These are phyloP conservation scores for Megalops atlanticus DNA, from an alignment of 2,113 vertebrate species.

Conservation along the genomic window DNA sequence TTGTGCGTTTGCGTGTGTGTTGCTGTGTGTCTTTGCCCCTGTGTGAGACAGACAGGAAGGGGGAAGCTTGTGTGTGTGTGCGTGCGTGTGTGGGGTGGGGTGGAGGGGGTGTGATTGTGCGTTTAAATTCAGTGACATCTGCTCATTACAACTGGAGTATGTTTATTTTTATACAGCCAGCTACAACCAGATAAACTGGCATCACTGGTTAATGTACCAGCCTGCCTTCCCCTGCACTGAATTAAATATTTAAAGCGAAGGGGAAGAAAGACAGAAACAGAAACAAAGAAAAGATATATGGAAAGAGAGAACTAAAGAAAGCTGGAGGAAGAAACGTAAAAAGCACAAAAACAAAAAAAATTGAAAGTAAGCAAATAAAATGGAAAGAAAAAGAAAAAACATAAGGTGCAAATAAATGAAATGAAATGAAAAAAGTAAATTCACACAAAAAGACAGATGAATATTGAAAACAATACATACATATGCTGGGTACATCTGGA, in stretches of 20 bases:
- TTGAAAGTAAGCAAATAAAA: neutral
- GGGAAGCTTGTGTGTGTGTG: conserved; percentile 51
- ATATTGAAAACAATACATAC: too few species aligned
- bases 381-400: neutral
- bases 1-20: neutral
- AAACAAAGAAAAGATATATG: neutral
- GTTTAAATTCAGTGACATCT: conserved; percentile 71
- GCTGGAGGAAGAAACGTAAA: neutral
- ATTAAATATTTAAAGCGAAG: conserved; percentile 23
- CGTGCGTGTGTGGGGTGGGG: conserved; percentile 26
- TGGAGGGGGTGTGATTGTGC: conserved; percentile 46
- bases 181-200: conserved; percentile 25
- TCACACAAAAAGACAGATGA: neutral
- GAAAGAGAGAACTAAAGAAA: too few species aligned
- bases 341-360: conserved; percentile 15
- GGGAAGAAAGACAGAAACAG: neutral
- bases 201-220: conserved; percentile 20
- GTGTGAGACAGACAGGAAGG: neutral
- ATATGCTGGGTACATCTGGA: neutral
- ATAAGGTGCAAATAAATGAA: neutral
- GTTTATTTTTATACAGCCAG: conserved; percentile 54
- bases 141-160: conserved; percentile 71
- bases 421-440: neutral
- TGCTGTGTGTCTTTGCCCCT: too few species aligned
- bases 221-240: neutral